Base-by-base conservation (phyloP, 2,888 invertebrate species). In the Lysandra coridon region DNA sequence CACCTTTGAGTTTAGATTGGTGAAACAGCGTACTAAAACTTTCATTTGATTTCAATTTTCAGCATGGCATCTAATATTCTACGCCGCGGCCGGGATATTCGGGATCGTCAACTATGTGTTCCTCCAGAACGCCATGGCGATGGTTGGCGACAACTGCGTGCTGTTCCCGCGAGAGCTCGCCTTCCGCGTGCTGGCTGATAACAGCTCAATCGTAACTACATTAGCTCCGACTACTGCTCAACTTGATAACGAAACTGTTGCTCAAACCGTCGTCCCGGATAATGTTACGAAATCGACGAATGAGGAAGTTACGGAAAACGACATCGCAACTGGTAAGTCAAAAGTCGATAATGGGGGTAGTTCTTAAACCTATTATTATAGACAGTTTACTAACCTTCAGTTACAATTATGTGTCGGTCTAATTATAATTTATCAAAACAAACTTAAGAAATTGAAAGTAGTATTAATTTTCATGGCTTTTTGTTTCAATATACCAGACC, bases 61-160 rank as follows among this genome's bases (percentile, higher is more conserved):
- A 94, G 94, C 85, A 86, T 94, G 92, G 86, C 94, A 94, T 83
- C 83, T 93, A 78, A 84, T 90, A 79, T 81, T 94, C 1, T 94
- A 86, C 84, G 83, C 87, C 1, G 82, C 88, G 4, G 92, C 92
- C 1, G 92, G 89, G 77, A 81, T 90, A 79, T 92, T 89, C 80
- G 93, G 94, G 44, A 85, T 93, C 44, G 82, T 89, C 78, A 94
- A 94, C 83, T 94, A 91, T 82, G 86, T 90, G n/a, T 90, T 92
- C 78, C 85, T 94, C 1, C 90, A 90, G 81, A 89, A 90, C 76
- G 87, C 93, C 0, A 92, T 89, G 91, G 84, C 87, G 6, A 75
- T 94, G 80, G 89, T 92, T 0, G 87, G 88, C 76, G 83, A 88
- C 79, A 88, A 92, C 82, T 94, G 94, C 81, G 85, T 93, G 0